These are phyloP conservation scores for Elysia chlorotica DNA, from an alignment of 1,140 invertebrate genomes.

Conservation along the genomic window DNA sequence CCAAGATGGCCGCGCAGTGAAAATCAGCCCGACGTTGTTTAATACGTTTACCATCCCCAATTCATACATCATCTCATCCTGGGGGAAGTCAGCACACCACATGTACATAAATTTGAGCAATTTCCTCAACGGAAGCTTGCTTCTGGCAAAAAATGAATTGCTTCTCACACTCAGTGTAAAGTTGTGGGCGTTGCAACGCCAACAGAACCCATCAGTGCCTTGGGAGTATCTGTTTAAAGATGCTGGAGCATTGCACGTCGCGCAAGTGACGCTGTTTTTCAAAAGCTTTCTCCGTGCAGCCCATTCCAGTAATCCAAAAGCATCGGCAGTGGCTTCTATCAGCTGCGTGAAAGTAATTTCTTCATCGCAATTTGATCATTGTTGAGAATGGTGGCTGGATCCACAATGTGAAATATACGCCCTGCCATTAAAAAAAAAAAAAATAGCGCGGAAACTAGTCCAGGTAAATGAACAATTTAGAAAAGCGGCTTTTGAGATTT, in stretches of 20 bases:
- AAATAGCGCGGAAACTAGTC: too few species aligned
- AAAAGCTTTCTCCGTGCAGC: neutral
- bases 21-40: too few species aligned
- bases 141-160: neutral
- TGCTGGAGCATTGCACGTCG: neutral
- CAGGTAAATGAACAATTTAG: too few species aligned
- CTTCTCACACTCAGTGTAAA: neutral
- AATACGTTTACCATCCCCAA: neutral
- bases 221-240: neutral
- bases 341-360: too few species aligned
- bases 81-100: slow-evolving; percentile 3
- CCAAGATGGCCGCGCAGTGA: too few species aligned
- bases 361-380: too few species aligned
- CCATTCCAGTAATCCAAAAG: too few species aligned
- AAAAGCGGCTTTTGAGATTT: too few species aligned
- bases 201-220: neutral
- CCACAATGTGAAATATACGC: too few species aligned
- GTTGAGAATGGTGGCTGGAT: too few species aligned
- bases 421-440: too few species aligned
- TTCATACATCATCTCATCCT: slow-evolving; percentile 6
- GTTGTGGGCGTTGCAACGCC: neutral
- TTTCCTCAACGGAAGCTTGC: neutral
- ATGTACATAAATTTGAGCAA: slow-evolving; percentile 5
- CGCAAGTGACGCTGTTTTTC: neutral
- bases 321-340: too few species aligned